Evolutionary conservation across 2,113 vertebrate genomes (phyloP).

Genomic region (Dermatemys mawii): DNA sequence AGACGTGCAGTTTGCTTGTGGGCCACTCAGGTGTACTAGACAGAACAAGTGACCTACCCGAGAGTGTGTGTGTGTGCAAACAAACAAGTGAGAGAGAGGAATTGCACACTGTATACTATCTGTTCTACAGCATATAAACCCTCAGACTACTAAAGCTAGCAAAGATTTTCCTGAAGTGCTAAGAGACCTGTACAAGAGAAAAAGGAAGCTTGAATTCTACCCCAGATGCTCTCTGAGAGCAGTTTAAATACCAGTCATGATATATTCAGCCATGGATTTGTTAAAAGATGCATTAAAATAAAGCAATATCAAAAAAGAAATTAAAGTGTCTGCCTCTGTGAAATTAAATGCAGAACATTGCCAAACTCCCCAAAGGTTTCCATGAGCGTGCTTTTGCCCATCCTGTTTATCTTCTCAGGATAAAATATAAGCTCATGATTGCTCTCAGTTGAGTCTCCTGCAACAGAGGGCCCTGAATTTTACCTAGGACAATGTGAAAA

Average conservation of each 20-base stretch:
- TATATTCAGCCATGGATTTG: not conserved
- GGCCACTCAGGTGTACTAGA: not conserved
- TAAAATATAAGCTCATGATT: not conserved
- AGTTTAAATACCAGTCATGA: not conserved
- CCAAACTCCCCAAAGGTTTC: not conserved
- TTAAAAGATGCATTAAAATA: rapidly evolving
- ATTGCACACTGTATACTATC: not conserved
- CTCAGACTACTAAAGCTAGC: not conserved
- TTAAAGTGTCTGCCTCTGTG: not conserved
- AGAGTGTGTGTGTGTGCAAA: not conserved
- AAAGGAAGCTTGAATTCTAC: not conserved
- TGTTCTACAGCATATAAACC: not conserved
- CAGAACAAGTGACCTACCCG: not conserved
- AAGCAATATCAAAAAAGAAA: not conserved
- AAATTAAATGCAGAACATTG: not conserved
- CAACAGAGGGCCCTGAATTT: constrained; percentile 11
- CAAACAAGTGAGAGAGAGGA: not conserved
- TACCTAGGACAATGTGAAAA: constrained; percentile 62
- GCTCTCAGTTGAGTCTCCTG: not conserved
- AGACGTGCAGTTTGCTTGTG: not conserved
- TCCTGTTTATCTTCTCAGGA: not conserved
- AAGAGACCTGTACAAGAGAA: not conserved
- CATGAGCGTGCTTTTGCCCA: not conserved
- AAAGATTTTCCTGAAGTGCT: not conserved
- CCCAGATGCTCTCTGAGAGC: not conserved